Evolutionary conservation across 2,888 invertebrate species (phyloP).

Genomic region (Drosophila subquinaria): DNA sequence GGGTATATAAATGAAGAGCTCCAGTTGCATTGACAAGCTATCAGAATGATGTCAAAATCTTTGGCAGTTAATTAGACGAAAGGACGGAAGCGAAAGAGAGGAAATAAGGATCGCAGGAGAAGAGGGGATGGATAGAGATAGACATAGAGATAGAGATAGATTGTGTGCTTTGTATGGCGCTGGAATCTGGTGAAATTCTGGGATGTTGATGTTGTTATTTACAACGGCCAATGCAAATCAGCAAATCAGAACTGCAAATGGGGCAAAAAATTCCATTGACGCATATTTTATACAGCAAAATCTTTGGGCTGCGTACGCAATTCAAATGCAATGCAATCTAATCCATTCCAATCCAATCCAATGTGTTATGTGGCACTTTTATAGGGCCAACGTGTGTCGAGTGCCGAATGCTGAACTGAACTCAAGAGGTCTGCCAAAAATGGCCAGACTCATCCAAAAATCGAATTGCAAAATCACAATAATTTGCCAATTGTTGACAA

Average conservation of each 20-base stretch:
- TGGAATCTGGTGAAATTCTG: conserved; percentile 23
- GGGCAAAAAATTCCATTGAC: conserved; percentile 67
- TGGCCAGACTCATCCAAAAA: conserved; percentile 40
- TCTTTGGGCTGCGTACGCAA: conserved; percentile 22
- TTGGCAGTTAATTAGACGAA: conserved; percentile 38
- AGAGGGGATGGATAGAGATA: neutral
- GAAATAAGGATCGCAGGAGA: neutral
- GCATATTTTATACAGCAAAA: conserved; percentile 48
- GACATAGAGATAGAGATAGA: neutral
- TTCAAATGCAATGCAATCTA: conserved; percentile 54
- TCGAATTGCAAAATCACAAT: conserved; percentile 30
- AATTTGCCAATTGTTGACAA: conserved; percentile 31
- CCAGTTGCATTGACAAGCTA: conserved; percentile 38
- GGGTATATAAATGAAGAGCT: neutral
- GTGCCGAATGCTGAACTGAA: neutral
- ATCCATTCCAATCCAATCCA: conserved; percentile 8
- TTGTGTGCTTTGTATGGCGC: conserved; percentile 1
- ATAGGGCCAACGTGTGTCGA: conserved; percentile 11
- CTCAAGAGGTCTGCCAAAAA: conserved; percentile 51
- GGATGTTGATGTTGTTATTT: conserved; percentile 45
- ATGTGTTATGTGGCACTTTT: conserved; percentile 29
- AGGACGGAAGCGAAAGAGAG: neutral
- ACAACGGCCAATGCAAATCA: conserved; percentile 56
- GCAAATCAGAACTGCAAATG: conserved; percentile 57
- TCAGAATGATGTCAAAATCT: conserved; percentile 45